Conservation (phyloP, 1,140 invertebrate genomes). For the Micrasema minimum region DNA sequence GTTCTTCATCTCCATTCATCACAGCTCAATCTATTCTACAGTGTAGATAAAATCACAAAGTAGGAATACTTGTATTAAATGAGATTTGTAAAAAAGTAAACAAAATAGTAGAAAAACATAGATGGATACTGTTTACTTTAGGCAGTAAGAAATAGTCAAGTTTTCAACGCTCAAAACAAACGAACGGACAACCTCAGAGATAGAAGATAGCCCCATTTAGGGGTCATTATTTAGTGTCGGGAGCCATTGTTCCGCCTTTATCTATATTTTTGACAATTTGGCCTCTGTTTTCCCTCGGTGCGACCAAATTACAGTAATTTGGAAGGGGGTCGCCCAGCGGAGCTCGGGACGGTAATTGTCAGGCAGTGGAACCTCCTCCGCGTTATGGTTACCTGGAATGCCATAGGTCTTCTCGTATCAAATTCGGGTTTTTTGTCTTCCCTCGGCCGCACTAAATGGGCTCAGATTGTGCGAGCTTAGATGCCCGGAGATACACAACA, state of each 20-base stretch:
- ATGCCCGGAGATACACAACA: conserved; percentile 7
- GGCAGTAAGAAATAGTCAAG: not conserved
- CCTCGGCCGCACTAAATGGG: conserved; percentile 28
- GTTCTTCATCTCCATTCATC: no score
- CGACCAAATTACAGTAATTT: conserved; percentile 53
- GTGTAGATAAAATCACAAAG: no score
- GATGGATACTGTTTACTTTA: no score
- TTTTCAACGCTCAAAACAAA: conserved; percentile 37
- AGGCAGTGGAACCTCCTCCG: conserved; percentile 32
- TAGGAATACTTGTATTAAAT: no score
- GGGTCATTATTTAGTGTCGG: conserved; percentile 45
- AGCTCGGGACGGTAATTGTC: conserved; percentile 46
- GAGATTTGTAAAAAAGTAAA: no score
- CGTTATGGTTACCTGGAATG: conserved; percentile 18
- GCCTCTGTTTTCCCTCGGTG: conserved; percentile 41
- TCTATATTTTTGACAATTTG: conserved; percentile 49
- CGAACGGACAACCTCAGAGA: conserved; percentile 18
- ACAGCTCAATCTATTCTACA: no score
- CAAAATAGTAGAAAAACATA: no score
- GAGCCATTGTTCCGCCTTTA: conserved; percentile 46
- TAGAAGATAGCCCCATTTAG: conserved; percentile 46
- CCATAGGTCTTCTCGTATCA: conserved; percentile 36
- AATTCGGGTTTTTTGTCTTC: conserved; percentile 36
- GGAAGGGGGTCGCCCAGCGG: conserved; percentile 23
- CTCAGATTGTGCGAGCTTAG: conserved; percentile 25